Base-by-base conservation (phyloP, 2,113 vertebrate species). In the Platanista minor region DNA sequence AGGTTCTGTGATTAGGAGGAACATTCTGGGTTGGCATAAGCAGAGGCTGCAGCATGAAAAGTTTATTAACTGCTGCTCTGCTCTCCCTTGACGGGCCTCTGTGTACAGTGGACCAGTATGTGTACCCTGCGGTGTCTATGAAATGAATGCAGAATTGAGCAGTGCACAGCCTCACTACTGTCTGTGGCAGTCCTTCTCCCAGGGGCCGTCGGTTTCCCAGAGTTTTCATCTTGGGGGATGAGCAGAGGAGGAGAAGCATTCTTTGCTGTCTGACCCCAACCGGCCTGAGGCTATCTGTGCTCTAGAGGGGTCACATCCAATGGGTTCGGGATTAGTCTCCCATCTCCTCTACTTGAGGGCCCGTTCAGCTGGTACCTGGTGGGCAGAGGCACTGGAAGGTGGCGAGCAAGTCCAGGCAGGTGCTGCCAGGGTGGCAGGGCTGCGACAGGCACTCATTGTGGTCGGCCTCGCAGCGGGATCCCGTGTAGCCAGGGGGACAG, bases 401-500 rank as follows among this genome's bases (percentile, higher is more conserved):
- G 59, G 97, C 98, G 0, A 98, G 97, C 36, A 98, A 92, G 75
- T 98, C 98, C 39, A 98, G 91, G 84, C 98, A 98, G 87, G 98
- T 98, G 90, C 98, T 98, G 23, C 95, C 97, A 0, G 90, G 96
- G 43, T n/a, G 95, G 95, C 98, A 98, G 61, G 98, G 98, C 87
- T 98, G 98, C 13, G 98, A 98, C 54, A 98, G 97, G 78, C 98
- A 98, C n/a, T 98, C 98, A 0, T 98, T 96, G 71, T 98, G 94
- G 7, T 98, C 94, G 0, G 96, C 87, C 57, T 98, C 98, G 0
- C 98, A 98, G 52, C 98, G 98, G 27, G 97, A 97, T 12, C 98
- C 98, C 0, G 97, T 98, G 97, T 98, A 98, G 23, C 98, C 98
- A 2, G 94, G 90, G 0, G 95, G 95, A 36, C 98, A 98, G 85